phyloP scores from a whole-genome alignment of 2,888 invertebrate genomes.

The Gastrophysa polygoni region DNA sequence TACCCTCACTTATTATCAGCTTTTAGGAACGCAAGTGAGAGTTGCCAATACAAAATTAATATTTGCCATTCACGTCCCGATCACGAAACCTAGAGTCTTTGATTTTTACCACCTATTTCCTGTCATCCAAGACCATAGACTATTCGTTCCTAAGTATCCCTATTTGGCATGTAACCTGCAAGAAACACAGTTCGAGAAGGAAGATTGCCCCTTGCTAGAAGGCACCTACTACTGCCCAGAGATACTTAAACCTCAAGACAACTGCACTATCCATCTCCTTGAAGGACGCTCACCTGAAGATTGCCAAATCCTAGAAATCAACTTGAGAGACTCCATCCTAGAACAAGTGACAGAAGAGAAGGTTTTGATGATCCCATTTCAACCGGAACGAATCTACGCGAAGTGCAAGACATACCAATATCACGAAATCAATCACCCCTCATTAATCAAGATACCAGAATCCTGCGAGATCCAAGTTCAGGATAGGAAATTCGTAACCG shows the following conservation, averaged over 20 bases:
- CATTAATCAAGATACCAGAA: slow-evolving; percentile 17
- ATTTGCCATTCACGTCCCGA: slow-evolving; percentile 13
- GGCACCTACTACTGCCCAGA: not conserved
- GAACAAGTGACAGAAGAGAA: slow-evolving; percentile 1
- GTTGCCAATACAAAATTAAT: slow-evolving; percentile 8
- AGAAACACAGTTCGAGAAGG: slow-evolving; percentile 2
- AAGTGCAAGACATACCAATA: slow-evolving; percentile 12
- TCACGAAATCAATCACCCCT: slow-evolving; percentile 4
- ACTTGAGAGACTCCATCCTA: not conserved
- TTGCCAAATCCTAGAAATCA: not conserved
- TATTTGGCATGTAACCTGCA: not conserved
- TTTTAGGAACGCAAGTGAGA: slow-evolving; percentile 9
- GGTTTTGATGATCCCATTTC: not conserved
- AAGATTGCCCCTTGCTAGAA: not conserved
- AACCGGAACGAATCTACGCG: not conserved
- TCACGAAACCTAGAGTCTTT: not conserved
- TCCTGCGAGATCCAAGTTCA: not conserved
- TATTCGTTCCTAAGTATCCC: slow-evolving; percentile 1
- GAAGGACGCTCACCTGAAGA: not conserved
- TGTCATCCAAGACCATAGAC: not conserved
- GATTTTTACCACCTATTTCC: not conserved
- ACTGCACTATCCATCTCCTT: not conserved
- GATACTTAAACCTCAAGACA: not conserved
- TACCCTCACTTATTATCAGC: slow-evolving; percentile 2
- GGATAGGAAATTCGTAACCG: not conserved